These are phyloP conservation scores for Gopherus flavomarginatus DNA, from an alignment of 2,113 vertebrate genomes.

Conservation along the genomic window DNA sequence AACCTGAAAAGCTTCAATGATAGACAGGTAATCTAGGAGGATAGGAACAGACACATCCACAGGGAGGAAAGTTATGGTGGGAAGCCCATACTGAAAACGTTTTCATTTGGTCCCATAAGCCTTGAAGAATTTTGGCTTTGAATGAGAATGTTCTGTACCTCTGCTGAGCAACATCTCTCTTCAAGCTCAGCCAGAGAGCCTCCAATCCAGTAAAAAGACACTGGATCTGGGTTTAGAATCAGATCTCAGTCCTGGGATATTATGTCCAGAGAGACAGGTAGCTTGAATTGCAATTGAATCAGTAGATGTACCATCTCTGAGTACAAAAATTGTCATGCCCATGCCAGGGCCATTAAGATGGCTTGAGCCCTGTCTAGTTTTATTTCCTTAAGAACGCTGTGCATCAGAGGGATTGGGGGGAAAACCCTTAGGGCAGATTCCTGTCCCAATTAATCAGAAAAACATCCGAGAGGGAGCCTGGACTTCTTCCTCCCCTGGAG, in stretches of 20 bases:
- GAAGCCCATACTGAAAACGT: not conserved
- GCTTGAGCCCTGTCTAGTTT: not conserved
- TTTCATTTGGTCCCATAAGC: not conserved
- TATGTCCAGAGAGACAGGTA: not conserved
- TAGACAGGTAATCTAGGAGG: not conserved
- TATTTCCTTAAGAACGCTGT: not conserved
- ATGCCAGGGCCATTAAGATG: not conserved
- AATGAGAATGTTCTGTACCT: slow-evolving; percentile 38
- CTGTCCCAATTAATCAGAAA: not conserved
- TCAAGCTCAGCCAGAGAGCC: not conserved
- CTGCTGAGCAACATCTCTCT: accelerated
- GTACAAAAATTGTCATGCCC: not conserved
- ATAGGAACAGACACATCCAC: not conserved
- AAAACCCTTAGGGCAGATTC: not conserved
- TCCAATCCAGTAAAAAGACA: not conserved
- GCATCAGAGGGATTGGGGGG: not conserved
- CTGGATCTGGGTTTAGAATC: not conserved
- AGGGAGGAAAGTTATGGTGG: not conserved
- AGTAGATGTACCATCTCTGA: not conserved
- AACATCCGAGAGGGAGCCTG: not conserved
- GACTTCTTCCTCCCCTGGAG: not conserved
- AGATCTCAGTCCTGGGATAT: not conserved
- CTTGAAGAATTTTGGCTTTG: not conserved
- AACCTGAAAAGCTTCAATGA: not conserved
- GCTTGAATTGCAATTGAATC: not conserved